Base-by-base conservation (phyloP, 53 echinoderm and acorn worm genomes). In the Temnopleurus reevesii region DNA sequence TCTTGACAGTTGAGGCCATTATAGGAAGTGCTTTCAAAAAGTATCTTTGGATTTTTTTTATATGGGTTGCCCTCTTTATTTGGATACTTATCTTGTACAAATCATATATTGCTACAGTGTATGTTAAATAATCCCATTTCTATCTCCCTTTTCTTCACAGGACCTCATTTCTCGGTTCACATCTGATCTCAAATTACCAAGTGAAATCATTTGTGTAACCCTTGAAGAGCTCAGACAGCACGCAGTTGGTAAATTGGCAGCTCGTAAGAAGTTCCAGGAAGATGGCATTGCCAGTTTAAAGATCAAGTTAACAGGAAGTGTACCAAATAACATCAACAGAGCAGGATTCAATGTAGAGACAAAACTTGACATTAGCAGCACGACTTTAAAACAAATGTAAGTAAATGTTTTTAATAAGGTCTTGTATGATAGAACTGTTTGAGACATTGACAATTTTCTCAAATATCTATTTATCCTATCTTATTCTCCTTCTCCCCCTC, bases 201-300 rank as follows among this genome's bases (percentile, higher is more conserved):
- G 38, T 41, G 79, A 92, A 57, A 58, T 83, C 4, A 59, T 99
- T 33, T 71, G 89, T 58, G 92, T 85, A 56, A 89, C 89, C 27
- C 77, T 99, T 41, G 99, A 99, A 86, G 59, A 90, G 57, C 91
- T 99, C 27, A 91, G 99, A 15, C 92, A 90, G 63, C 99, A 99
- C 89, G 94, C 99, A 53, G 45, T 99, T 33, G 89, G 89, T 23
- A 99, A 96, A 56, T 90, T 96, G 13, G 96, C 95, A 55, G 77
- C 96, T 38, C 81, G 86, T 21, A 86, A 91, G 76, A 86, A 90
- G 61, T 92, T 92, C 60, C 91, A 91, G 36, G 83, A 93, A 43
- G 55, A 77, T 43, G 93, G 93, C 27, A 51, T 90, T 54, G 95
- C 94, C 84, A 94, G 89, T 35, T 76, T 99, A 85, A 99, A 92